phyloP scores from a whole-genome alignment of 2,797 vertebrate genomes.

The Sitta carolinensis region DNA sequence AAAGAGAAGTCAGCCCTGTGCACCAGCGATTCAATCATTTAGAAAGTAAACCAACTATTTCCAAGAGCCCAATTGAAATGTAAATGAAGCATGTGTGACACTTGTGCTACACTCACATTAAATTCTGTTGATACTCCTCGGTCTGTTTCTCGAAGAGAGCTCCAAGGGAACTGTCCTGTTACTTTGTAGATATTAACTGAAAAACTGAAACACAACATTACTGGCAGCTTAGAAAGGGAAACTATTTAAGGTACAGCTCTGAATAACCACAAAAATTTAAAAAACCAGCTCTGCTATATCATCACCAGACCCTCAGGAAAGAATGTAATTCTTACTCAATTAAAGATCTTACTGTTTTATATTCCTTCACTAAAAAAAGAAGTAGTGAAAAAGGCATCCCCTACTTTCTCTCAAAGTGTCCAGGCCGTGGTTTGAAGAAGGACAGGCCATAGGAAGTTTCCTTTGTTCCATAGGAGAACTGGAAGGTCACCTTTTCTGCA shows the following conservation, averaged over 20 bases:
- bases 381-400: not conserved
- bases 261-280: not conserved
- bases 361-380: not conserved
- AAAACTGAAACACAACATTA: conserved; percentile 77
- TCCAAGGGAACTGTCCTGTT: conserved; percentile 97
- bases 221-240: not conserved
- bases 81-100: not conserved
- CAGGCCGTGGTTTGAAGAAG: conserved; percentile 93
- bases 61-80: not conserved
- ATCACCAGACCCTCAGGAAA: not conserved
- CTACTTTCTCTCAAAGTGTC: conserved; percentile 93
- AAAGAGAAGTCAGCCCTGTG: not conserved
- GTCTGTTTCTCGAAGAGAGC: conserved; percentile 95
- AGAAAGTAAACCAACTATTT: not conserved
- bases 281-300: not conserved
- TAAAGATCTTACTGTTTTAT: not conserved
- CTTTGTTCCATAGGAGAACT: conserved; percentile 98
- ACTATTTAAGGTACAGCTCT: not conserved
- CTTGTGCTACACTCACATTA: conserved; percentile 80
- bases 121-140: conserved; percentile 89
- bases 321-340: not conserved
- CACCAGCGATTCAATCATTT: not conserved
- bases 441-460: conserved; percentile 95
- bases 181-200: conserved; percentile 93
- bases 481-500: conserved; percentile 95